Conservation (phyloP, 2,113 vertebrate species). For the Nibea coibor region DNA sequence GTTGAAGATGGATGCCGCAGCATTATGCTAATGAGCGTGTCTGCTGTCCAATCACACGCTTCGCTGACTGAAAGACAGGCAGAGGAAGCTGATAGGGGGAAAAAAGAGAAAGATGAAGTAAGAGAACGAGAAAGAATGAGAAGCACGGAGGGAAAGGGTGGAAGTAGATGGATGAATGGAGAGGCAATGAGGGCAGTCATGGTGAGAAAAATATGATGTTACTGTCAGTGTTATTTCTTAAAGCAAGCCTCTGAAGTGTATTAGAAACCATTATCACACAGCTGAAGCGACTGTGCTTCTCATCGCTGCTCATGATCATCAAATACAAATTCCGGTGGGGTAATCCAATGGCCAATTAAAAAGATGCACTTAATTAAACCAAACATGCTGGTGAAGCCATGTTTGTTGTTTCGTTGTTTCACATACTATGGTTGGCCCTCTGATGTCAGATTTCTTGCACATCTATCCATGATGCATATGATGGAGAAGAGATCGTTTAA, state of each 20-base stretch:
- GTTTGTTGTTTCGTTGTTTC: too few species aligned
- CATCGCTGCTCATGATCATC: not conserved
- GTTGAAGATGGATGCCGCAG: constrained; percentile 55
- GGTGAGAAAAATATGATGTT: constrained; percentile 5
- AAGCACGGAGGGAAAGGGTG: not conserved
- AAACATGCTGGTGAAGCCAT: too few species aligned
- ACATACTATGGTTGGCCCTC: too few species aligned
- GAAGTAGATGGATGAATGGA: constrained; percentile 25
- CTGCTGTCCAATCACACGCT: constrained; percentile 75
- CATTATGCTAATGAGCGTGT: constrained; percentile 73
- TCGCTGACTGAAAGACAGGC: constrained; percentile 61
- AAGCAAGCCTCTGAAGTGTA: not conserved
- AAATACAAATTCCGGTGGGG: not conserved
- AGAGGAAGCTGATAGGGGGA: constrained; percentile 40
- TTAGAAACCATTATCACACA: not conserved
- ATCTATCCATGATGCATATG: not conserved
- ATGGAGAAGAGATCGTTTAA: not conserved
- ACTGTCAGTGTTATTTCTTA: not conserved
- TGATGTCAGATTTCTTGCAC: not conserved
- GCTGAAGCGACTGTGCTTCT: not conserved
- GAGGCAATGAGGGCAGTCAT: not conserved
- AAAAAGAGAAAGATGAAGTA: constrained; percentile 25
- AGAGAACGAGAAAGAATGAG: constrained; percentile 5
- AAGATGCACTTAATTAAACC: not conserved
- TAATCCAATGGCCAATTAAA: not conserved